Percentiles rank a stretch among this genome's conserved stretches.
Evolutionary conservation across 2,888 invertebrate species (phyloP).

Genomic region (Nomada fabriciana): DNA sequence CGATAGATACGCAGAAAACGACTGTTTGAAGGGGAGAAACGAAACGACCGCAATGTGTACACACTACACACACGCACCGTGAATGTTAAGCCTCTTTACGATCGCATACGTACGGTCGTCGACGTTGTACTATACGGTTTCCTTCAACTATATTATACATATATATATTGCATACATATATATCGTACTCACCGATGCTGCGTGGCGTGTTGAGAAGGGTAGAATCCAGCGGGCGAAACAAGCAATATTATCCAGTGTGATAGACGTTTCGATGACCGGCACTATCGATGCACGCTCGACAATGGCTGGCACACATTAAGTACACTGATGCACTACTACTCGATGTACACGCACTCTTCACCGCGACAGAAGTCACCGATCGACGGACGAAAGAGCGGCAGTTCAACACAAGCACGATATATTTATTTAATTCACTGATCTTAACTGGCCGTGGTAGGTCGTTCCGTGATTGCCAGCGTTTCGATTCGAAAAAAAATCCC

Average conservation of each 20-base stretch:
- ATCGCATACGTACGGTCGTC: constrained; percentile 16
- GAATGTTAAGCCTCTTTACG: neutral
- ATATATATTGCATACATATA: too few species aligned
- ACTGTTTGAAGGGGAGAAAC: neutral
- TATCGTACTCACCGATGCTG: constrained; percentile 46
- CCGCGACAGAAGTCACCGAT: constrained; percentile 46
- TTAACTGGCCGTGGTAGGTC: constrained; percentile 23
- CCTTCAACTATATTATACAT: neutral
- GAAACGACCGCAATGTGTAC: constrained; percentile 19
- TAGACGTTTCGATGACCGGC: constrained; percentile 51
- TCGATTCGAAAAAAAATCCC: constrained; percentile 17
- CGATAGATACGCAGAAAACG: constrained; percentile 19
- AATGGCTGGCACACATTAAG: constrained; percentile 72
- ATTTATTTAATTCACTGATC: constrained; percentile 39
- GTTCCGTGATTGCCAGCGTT: constrained; percentile 32
- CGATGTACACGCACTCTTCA: constrained; percentile 68
- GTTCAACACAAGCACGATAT: constrained; percentile 54
- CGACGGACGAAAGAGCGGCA: constrained; percentile 47
- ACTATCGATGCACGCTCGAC: constrained; percentile 71
- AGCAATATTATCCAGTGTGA: constrained; percentile 62
- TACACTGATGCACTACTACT: constrained; percentile 71
- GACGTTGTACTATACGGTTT: constrained; percentile 18
- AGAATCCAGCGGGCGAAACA: constrained; percentile 58
- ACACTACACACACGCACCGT: constrained; percentile 6
- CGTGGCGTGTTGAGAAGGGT: constrained; percentile 23